Evolutionary conservation across 1,140 invertebrate genomes (phyloP), one percentile per base, ranked within the genome.

Genomic region (Camponotus pennsylvanicus): DNA sequence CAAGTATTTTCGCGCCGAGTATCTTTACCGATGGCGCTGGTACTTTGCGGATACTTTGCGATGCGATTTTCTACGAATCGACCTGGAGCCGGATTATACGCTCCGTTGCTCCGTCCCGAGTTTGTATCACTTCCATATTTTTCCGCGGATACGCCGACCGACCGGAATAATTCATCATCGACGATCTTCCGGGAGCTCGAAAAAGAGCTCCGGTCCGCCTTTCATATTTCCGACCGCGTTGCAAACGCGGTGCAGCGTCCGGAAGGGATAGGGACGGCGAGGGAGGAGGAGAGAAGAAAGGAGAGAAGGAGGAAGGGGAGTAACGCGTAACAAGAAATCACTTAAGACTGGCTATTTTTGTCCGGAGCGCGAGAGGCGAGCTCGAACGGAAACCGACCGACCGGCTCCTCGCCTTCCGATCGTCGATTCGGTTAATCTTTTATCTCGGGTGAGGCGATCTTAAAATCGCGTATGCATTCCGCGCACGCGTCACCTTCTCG

Each of bases 101-200:
- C 11, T n/a, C 13, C 59, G 76, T 52, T 52, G 49, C 49, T 3
- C 15, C 59, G 13, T 21, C 40, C 45, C 32, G 49, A 27, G 21
- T 21, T 40, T 49, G 42, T 66, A 52, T 52, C 76, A 15, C 42
- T 49, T 40, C 34, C 45, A 70, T 80, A 80, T 70, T 80, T 80
- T 32, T 70, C 78, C 78, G 61, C 55, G 27, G 67, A 45, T 37
- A 49, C 27, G 79, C 32, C 49, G 69, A 63, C 69, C 55, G 27
- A 13, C 55, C 55, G 69, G 79, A 75, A 83, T 83, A 83, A 83
- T 83, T 75, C 55, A 83, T 83, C 79, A 83, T 75, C 79, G 55
- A 37, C 79, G 55, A 83, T 75, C 79, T 83, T 83, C 37, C 69
- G 55, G 79, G 69, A 73, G 34, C 32, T 40, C 55, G 27, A 73